phyloP scores from a whole-genome alignment of 1,140 invertebrate genomes.

The Pemphigus obesinymphae region DNA sequence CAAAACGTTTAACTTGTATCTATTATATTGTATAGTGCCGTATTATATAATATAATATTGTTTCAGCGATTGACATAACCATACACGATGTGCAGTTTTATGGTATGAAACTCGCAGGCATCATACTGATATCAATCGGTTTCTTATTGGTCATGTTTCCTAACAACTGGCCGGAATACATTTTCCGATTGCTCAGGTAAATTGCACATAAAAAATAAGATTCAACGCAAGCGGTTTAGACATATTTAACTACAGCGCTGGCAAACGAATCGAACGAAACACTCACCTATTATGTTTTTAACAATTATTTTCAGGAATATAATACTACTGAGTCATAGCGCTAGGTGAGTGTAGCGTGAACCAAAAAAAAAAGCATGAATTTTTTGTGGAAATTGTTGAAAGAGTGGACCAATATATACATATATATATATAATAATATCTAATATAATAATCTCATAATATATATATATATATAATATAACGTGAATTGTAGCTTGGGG shows the following conservation, averaged over 20 bases:
- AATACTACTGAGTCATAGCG: slow-evolving; percentile 43
- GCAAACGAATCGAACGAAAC: slow-evolving; percentile 10
- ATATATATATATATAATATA: not conserved
- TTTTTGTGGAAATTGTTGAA: slow-evolving; percentile 38
- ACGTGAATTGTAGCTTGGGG: slow-evolving; percentile 33
- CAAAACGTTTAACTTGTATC: too few species aligned
- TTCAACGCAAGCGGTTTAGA: not conserved
- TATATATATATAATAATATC: slow-evolving; percentile 13
- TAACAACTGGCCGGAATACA: slow-evolving; percentile 92
- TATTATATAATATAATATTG: not conserved
- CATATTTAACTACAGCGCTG: not conserved
- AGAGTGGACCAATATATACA: slow-evolving; percentile 31
- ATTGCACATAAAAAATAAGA: slow-evolving; percentile 44
- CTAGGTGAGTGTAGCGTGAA: slow-evolving; percentile 43
- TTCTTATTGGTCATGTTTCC: slow-evolving; percentile 92
- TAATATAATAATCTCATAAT: not conserved
- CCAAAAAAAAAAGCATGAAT: slow-evolving; percentile 37
- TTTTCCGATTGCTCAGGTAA: slow-evolving; percentile 79
- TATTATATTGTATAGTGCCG: too few species aligned
- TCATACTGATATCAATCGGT: slow-evolving; percentile 82
- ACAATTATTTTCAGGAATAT: slow-evolving; percentile 43
- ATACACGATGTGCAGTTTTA: slow-evolving; percentile 79
- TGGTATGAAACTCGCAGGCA: slow-evolving; percentile 90
- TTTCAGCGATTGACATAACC: slow-evolving; percentile 78
- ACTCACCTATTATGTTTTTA: slow-evolving; percentile 39